Percentiles rank a stretch among this genome's conserved stretches.
phyloP scores from a whole-genome alignment of 2,113 vertebrate genomes.

The Procavia capensis region DNA sequence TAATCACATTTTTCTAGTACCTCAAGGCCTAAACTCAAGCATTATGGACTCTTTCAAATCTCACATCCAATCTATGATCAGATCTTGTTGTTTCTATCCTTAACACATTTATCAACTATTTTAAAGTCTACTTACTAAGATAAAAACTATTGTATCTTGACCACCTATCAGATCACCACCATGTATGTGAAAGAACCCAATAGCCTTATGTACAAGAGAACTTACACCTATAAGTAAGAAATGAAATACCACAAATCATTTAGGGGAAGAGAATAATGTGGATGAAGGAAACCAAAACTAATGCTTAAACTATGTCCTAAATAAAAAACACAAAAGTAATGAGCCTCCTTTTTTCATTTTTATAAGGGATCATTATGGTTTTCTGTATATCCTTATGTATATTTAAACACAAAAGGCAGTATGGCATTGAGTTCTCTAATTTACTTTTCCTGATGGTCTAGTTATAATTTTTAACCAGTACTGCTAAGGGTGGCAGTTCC shows the following conservation, averaged over 20 bases:
- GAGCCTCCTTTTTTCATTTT: not conserved
- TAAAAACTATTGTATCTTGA: not conserved
- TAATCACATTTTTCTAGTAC: not conserved
- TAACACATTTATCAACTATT: constrained; percentile 4
- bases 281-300: constrained; percentile 21
- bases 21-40: not conserved
- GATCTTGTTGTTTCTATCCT: not conserved
- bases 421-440: not conserved
- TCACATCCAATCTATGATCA: not conserved
- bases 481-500: too few species aligned
- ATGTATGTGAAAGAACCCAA: not conserved
- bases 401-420: constrained; percentile 6
- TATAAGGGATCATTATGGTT: not conserved
- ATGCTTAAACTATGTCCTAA: not conserved
- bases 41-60: not conserved
- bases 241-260: not conserved
- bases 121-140: not conserved
- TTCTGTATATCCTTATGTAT: not conserved
- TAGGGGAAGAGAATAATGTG: not conserved
- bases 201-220: not conserved
- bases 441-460: not conserved
- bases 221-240: not conserved
- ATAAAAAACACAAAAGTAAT: not conserved
- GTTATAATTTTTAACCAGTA: not conserved
- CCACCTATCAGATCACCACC: not conserved